Evolutionary conservation across 1,140 invertebrate species (phyloP).

Genomic region (Himalopsyche phryganea): DNA sequence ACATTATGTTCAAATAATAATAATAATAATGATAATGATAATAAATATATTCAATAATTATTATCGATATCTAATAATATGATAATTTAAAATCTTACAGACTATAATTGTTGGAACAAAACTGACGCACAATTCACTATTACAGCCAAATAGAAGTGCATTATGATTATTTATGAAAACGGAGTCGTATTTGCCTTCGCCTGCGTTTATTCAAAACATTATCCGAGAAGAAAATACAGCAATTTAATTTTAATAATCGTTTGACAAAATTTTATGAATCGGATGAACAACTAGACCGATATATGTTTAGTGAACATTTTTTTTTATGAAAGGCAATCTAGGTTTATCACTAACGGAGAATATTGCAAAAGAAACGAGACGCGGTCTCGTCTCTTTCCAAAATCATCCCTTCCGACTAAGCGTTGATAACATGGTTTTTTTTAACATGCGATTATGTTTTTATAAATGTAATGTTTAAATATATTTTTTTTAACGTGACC

Average conservation of each 20-base stretch:
- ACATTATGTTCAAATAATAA: slow-evolving; percentile 33
- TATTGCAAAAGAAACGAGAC: too few species aligned
- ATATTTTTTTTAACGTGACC: slow-evolving; percentile 5
- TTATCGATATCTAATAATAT: slow-evolving; percentile 19
- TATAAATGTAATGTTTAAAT: slow-evolving; percentile 5
- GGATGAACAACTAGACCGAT: background rate
- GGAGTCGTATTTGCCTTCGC: background rate
- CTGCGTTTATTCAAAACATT: background rate
- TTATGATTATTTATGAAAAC: slow-evolving; percentile 1
- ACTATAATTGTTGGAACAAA: slow-evolving; percentile 26
- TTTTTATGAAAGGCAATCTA: slow-evolving; percentile 18
- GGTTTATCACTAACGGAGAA: slow-evolving; percentile 10
- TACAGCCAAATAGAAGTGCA: slow-evolving; percentile 18
- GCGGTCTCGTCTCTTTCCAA: too few species aligned
- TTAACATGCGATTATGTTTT: slow-evolving; percentile 7
- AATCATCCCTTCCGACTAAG: background rate
- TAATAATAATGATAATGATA: slow-evolving; percentile 24
- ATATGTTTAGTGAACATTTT: slow-evolving; percentile 3
- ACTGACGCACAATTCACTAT: slow-evolving; percentile 21
- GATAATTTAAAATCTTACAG: slow-evolving; percentile 21
- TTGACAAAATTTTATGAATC: background rate
- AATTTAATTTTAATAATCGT: background rate
- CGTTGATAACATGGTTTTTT: background rate
- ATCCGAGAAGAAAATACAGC: background rate
- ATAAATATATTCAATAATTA: too few species aligned